phyloP scores from a whole-genome alignment of 2,888 invertebrate genomes.

The Orgyia antiqua region DNA sequence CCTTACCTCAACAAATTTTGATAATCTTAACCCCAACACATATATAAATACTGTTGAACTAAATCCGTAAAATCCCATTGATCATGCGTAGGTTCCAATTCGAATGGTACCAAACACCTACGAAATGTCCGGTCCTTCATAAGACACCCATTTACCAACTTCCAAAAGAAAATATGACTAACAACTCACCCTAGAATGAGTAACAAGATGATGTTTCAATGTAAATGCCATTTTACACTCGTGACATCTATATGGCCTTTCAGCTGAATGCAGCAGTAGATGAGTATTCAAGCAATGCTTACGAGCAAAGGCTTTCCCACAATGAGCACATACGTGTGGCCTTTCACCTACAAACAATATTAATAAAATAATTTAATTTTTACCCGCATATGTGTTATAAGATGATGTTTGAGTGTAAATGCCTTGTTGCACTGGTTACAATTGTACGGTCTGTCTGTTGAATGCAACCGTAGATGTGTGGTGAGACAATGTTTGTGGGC shows the following conservation, averaged over 20 bases:
- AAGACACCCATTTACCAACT: too few species aligned
- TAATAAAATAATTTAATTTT: conserved; percentile 58
- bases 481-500: conserved; percentile 89
- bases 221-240: conserved; percentile 94
- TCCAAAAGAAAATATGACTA: too few species aligned
- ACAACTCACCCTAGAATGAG: conserved; percentile 83
- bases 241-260: conserved; percentile 88
- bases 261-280: conserved; percentile 87
- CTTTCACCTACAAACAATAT: conserved; percentile 77
- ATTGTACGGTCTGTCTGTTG: conserved; percentile 86
- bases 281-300: conserved; percentile 92
- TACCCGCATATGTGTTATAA: conserved; percentile 86
- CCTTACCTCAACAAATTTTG: too few species aligned
- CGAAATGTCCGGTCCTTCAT: too few species aligned
- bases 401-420: conserved; percentile 88
- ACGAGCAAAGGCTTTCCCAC: conserved; percentile 89
- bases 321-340: conserved; percentile 87
- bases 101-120: too few species aligned
- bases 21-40: too few species aligned
- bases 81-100: too few species aligned
- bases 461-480: conserved; percentile 86
- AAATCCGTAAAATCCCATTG: too few species aligned
- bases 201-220: conserved; percentile 89
- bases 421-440: conserved; percentile 89
- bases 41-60: too few species aligned